A percentile compares a stretch with the other conserved stretches of the same genome.
phyloP scores from a whole-genome alignment of 2,113 vertebrate genomes.

The Strix uralensis region DNA sequence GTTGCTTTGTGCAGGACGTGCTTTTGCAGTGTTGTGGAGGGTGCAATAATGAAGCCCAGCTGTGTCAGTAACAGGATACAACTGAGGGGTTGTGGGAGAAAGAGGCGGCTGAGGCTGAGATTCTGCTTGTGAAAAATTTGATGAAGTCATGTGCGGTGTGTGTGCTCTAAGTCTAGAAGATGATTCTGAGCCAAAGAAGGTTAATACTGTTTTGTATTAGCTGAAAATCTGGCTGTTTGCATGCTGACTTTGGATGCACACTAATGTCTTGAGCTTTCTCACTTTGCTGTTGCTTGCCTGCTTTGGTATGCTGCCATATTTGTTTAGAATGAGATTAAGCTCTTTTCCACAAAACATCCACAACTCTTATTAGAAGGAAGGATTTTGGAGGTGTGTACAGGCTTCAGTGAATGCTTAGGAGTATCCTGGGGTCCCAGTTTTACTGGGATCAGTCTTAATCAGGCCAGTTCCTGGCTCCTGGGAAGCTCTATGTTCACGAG shows the following conservation, averaged over 20 bases:
- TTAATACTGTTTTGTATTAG: neutral
- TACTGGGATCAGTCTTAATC: neutral
- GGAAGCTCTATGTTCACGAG: neutral
- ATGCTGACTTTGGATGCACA: neutral
- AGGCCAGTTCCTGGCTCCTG: neutral
- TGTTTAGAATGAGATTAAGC: neutral
- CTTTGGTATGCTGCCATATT: neutral
- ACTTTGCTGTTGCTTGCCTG: neutral
- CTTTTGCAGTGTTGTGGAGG: neutral
- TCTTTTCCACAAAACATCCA: neutral
- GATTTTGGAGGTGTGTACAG: neutral
- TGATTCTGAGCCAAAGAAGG: neutral
- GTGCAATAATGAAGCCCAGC: slow-evolving; percentile 6
- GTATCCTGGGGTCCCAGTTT: neutral
- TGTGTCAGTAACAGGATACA: neutral
- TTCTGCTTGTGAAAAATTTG: neutral
- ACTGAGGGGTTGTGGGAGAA: neutral
- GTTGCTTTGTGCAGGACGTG: neutral
- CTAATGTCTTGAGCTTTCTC: neutral
- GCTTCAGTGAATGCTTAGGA: neutral
- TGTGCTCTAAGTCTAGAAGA: neutral
- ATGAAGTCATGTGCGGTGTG: neutral
- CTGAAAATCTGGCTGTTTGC: neutral
- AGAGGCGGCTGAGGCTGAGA: neutral
- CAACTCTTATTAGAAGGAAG: neutral